phyloP scores from a whole-genome alignment of 53 echinoderm and acorn worm genomes.

The Pentamera pediparva region DNA sequence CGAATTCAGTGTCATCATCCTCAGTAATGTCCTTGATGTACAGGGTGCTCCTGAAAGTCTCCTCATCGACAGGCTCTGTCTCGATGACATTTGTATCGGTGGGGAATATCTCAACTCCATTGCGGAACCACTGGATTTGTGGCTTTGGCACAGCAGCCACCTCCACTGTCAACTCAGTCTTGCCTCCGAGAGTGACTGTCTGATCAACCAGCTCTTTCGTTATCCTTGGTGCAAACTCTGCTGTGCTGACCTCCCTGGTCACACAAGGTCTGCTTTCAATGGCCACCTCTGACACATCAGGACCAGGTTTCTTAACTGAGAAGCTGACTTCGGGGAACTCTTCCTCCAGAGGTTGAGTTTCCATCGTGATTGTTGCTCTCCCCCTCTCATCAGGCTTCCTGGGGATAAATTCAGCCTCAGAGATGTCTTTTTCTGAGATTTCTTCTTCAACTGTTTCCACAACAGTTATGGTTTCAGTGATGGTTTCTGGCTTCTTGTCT shows the following conservation, averaged over 20 bases:
- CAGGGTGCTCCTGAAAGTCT: slow-evolving; percentile 46
- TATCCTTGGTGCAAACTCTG: slow-evolving; percentile 12
- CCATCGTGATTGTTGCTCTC: slow-evolving; percentile 49
- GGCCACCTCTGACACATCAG: slow-evolving; percentile 20
- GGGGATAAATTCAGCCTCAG: slow-evolving; percentile 21
- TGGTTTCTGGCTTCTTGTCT: not conserved
- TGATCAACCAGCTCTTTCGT: not conserved
- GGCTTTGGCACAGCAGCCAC: slow-evolving; percentile 54
- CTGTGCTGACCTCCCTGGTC: not conserved
- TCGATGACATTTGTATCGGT: slow-evolving; percentile 5
- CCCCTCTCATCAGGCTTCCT: slow-evolving; percentile 31
- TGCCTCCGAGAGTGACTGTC: slow-evolving; percentile 10
- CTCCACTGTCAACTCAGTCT: slow-evolving; percentile 9
- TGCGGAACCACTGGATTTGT: slow-evolving; percentile 78
- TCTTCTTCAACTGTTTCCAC: slow-evolving; percentile 29
- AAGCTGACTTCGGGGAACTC: slow-evolving; percentile 42
- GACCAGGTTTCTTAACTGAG: slow-evolving; percentile 12
- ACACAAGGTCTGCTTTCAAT: not conserved
- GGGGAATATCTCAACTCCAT: slow-evolving; percentile 49
- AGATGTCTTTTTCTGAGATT: not conserved
- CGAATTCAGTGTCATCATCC: slow-evolving; percentile 21
- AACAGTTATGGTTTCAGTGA: slow-evolving; percentile 37
- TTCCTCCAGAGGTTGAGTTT: slow-evolving; percentile 39
- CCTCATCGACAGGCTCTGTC: slow-evolving; percentile 25
- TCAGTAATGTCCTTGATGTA: slow-evolving; percentile 44